phyloP scores from a whole-genome alignment of 92 coral and sea anemone genomes.

The Virgularia gustaviana region DNA sequence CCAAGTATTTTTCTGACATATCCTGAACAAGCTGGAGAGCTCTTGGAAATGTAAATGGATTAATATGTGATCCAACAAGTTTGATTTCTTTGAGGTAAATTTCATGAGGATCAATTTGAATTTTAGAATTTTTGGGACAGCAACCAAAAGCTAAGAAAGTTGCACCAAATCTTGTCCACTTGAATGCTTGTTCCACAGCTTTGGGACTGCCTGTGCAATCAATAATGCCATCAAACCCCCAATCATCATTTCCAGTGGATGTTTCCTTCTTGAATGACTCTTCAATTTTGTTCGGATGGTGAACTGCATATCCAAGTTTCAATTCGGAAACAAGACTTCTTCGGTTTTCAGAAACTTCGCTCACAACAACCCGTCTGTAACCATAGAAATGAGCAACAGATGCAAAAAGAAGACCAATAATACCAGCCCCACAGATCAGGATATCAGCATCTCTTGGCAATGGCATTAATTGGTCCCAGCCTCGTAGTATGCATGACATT shows the following conservation, averaged over 20 bases:
- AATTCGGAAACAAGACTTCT: slow-evolving; percentile 68
- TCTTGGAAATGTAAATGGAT: slow-evolving; percentile 85
- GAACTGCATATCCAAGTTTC: slow-evolving; percentile 59
- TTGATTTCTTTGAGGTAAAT: slow-evolving; percentile 66
- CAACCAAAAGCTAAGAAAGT: slow-evolving; percentile 80
- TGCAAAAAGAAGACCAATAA: slow-evolving; percentile 78
- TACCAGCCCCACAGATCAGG: slow-evolving; percentile 75
- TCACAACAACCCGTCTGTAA: slow-evolving; percentile 74
- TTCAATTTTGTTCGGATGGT: slow-evolving; percentile 71
- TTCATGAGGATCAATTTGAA: slow-evolving; percentile 71
- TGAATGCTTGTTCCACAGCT: slow-evolving; percentile 66
- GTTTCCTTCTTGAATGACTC: slow-evolving; percentile 49
- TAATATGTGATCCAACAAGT: slow-evolving; percentile 70
- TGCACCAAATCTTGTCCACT: slow-evolving; percentile 78
- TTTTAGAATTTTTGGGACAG: slow-evolving; percentile 67
- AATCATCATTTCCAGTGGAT: slow-evolving; percentile 38
- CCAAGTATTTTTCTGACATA: slow-evolving; percentile 71
- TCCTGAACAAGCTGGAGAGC: slow-evolving; percentile 83
- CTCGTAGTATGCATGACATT: slow-evolving; percentile 75
- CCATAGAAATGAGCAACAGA: slow-evolving; percentile 82
- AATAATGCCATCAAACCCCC: slow-evolving; percentile 89
- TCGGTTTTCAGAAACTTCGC: slow-evolving; percentile 80
- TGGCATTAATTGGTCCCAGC: slow-evolving; percentile 68
- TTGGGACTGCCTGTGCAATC: slow-evolving; percentile 75
- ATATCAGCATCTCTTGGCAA: slow-evolving; percentile 70